These are phyloP conservation scores for Drosophila putrida DNA, from an alignment of 2,888 invertebrate species.

Conservation along the genomic window DNA sequence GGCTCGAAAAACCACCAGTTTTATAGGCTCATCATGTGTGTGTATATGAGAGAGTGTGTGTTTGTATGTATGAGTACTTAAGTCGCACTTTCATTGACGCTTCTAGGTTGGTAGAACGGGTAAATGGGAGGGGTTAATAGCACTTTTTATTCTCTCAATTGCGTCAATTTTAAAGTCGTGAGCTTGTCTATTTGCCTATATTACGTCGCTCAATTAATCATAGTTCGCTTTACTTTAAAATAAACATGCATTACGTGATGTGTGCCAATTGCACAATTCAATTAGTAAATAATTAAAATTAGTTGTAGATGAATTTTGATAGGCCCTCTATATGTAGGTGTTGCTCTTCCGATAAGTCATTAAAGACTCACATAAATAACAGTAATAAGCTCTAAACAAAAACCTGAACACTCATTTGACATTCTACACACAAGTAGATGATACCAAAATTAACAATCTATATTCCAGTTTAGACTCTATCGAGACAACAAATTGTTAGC, in stretches of 20 bases:
- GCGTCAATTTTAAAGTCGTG: slow-evolving; percentile 45
- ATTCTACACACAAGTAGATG: slow-evolving; percentile 35
- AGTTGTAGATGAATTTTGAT: neutral
- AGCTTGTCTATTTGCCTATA: slow-evolving; percentile 53
- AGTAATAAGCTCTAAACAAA: slow-evolving; percentile 21
- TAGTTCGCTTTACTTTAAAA: slow-evolving; percentile 38
- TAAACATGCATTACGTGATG: slow-evolving; percentile 42
- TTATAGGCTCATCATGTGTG: slow-evolving; percentile 22
- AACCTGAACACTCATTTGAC: slow-evolving; percentile 28
- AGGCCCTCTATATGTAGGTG: no score
- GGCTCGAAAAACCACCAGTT: slow-evolving; percentile 26
- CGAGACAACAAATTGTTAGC: slow-evolving; percentile 69
- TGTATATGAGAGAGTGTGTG: neutral
- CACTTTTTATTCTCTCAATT: slow-evolving; percentile 33
- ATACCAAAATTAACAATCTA: slow-evolving; percentile 49
- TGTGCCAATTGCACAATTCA: slow-evolving; percentile 19
- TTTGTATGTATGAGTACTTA: slow-evolving; percentile 6
- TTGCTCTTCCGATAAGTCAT: slow-evolving; percentile 3
- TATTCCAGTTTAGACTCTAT: slow-evolving; percentile 50
- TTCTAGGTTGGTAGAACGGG: slow-evolving; percentile 6
- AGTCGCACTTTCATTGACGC: slow-evolving; percentile 64
- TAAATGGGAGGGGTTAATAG: slow-evolving; percentile 1
- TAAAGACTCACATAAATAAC: slow-evolving; percentile 40
- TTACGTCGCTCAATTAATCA: slow-evolving; percentile 69
- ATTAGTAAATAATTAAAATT: slow-evolving; percentile 3